A percentile compares a stretch with the other conserved stretches of the same genome.
Conservation (phyloP, 2,797 vertebrate species). For the Apodemus agrarius region DNA sequence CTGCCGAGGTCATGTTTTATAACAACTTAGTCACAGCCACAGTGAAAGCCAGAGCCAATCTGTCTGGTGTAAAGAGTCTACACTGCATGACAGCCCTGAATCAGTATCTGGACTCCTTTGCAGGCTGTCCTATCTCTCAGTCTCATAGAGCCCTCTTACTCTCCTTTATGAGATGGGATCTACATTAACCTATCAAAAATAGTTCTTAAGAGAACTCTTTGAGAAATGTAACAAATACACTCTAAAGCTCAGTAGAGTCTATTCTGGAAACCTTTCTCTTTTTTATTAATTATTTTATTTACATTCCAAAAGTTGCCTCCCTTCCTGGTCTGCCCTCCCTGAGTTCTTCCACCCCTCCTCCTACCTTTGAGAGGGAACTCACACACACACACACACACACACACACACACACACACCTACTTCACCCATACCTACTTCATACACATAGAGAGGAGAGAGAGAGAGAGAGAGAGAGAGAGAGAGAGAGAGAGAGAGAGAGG, state of each 20-base stretch:
- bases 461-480: no score
- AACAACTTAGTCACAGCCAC: conserved; percentile 29
- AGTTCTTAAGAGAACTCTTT: background rate
- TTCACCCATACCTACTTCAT: background rate
- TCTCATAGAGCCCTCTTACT: background rate
- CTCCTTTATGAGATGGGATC: background rate
- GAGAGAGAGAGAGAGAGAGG: no score
- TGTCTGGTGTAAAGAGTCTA: background rate
- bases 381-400: background rate
- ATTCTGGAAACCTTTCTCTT: background rate
- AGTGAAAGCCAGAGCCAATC: background rate
- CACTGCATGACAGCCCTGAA: background rate
- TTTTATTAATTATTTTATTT: background rate
- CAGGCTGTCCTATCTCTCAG: background rate
- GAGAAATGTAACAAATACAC: background rate
- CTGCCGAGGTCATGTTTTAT: conserved; percentile 39
- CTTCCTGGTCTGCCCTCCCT: background rate
- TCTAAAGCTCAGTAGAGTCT: background rate
- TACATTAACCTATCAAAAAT: background rate
- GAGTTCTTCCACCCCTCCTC: background rate
- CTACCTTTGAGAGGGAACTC: background rate
- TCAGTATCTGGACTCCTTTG: background rate
- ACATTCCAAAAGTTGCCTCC: background rate
- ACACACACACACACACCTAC: background rate
- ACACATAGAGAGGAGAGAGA: no score